These are phyloP conservation scores for Thaumetopoea pityocampa DNA, from an alignment of 1,140 invertebrate genomes.

Conservation along the genomic window DNA sequence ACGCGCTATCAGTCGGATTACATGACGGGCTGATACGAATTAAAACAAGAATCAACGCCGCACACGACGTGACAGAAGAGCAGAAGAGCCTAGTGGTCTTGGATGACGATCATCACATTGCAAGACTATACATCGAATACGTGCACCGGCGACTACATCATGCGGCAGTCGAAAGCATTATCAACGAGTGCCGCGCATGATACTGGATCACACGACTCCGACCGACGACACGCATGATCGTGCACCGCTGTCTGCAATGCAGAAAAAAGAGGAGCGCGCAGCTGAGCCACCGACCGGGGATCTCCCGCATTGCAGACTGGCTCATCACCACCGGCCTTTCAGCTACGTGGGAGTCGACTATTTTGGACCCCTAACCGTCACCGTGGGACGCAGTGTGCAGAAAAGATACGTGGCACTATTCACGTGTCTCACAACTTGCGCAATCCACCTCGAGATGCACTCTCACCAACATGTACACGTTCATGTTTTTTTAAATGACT, in stretches of 20 bases:
- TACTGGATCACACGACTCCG: constrained; percentile 11
- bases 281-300: constrained; percentile 13
- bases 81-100: too few relatives aligned
- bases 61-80: too few relatives aligned
- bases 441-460: constrained; percentile 41
- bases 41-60: too few relatives aligned
- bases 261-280: background rate
- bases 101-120: too few relatives aligned
- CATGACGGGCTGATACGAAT: too few relatives aligned
- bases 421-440: constrained; percentile 39
- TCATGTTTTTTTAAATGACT: too few relatives aligned
- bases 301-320: constrained; percentile 2
- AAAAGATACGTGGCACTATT: constrained; percentile 54
- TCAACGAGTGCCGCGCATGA: constrained; percentile 14
- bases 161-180: constrained; percentile 8
- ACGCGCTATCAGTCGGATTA: too few relatives aligned
- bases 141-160: too few relatives aligned
- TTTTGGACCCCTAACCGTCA: constrained; percentile 31
- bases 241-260: background rate
- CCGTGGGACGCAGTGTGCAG: constrained; percentile 26
- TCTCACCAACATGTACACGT: too few relatives aligned
- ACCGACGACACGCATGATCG: background rate
- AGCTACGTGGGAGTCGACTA: constrained; percentile 31
- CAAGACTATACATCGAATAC: too few relatives aligned
- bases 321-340: constrained; percentile 8